Conservation (phyloP, 2,797 vertebrate species). For the Linurgus olivaceus region DNA sequence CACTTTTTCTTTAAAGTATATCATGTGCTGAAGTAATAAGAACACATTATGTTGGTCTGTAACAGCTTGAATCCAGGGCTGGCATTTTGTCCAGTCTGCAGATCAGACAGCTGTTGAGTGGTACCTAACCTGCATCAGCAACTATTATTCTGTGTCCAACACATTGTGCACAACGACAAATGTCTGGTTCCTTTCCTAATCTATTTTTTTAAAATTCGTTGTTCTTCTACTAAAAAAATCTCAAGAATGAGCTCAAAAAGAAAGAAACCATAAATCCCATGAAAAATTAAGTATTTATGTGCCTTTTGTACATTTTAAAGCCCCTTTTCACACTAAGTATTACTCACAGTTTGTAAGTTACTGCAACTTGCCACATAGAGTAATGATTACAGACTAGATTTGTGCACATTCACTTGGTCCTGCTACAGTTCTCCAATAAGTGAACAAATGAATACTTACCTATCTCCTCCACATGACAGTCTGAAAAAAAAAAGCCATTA, state of each 20-base stretch:
- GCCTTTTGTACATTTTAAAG: not conserved
- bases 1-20: not conserved
- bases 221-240: not conserved
- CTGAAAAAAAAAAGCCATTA: not conserved
- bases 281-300: not conserved
- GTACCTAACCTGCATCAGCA: not conserved
- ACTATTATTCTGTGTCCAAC: not conserved
- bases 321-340: not conserved
- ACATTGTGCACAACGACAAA: not conserved
- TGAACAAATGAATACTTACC: not conserved
- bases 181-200: not conserved
- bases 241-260: not conserved
- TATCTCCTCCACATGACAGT: not conserved
- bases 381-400: not conserved
- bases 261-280: not conserved
- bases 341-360: not conserved
- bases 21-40: not conserved
- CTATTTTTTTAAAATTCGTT: not conserved
- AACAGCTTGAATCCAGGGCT: slow-evolving; percentile 28
- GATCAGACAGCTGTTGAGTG: not conserved
- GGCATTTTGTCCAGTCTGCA: not conserved
- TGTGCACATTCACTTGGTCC: not conserved
- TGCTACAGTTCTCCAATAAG: not conserved
- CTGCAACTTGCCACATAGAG: not conserved
- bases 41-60: not conserved